A percentile compares a stretch with the other conserved stretches of the same genome.
Evolutionary conservation across 1,140 invertebrate species (phyloP).

Genomic region (Probaryconus sp.): DNA sequence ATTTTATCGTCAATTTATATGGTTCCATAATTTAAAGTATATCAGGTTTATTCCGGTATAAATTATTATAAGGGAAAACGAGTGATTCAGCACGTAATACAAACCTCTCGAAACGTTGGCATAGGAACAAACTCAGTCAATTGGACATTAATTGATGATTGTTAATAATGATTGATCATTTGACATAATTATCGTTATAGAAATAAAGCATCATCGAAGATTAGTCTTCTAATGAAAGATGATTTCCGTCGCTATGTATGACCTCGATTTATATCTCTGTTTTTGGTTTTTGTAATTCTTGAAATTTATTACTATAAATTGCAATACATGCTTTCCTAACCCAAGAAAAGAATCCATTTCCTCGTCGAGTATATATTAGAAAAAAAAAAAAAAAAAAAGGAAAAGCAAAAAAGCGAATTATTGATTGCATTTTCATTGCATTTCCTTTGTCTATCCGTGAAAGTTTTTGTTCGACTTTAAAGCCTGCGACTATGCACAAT

Average conservation of each 20-base stretch:
- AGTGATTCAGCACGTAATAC: constrained; percentile 3
- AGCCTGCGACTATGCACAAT: constrained; percentile 8
- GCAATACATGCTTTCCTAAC: no score
- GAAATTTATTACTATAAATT: no score
- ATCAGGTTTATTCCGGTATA: no score
- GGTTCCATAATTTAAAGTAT: no score
- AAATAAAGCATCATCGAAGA: constrained; percentile 24
- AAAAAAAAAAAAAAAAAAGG: no score
- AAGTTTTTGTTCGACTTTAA: constrained; percentile 31
- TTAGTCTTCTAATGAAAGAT: constrained; percentile 18
- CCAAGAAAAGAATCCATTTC: no score
- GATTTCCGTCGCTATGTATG: constrained; percentile 21
- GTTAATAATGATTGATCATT: constrained; percentile 23
- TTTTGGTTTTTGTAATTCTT: no score
- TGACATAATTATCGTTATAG: constrained; percentile 32
- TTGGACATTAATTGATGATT: constrained; percentile 1
- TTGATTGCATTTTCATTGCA: constrained; percentile 9
- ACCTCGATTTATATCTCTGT: constrained; percentile 26
- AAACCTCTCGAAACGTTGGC: not conserved
- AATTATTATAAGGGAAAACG: no score
- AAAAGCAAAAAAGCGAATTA: not conserved
- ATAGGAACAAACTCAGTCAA: constrained; percentile 6
- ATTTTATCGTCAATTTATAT: no score
- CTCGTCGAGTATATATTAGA: no score
- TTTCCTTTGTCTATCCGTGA: constrained; percentile 21